Percentiles rank a stretch among this genome's conserved stretches.
Evolutionary conservation across 2,888 invertebrate genomes (phyloP).

Genomic region (Salpingus planirostris): DNA sequence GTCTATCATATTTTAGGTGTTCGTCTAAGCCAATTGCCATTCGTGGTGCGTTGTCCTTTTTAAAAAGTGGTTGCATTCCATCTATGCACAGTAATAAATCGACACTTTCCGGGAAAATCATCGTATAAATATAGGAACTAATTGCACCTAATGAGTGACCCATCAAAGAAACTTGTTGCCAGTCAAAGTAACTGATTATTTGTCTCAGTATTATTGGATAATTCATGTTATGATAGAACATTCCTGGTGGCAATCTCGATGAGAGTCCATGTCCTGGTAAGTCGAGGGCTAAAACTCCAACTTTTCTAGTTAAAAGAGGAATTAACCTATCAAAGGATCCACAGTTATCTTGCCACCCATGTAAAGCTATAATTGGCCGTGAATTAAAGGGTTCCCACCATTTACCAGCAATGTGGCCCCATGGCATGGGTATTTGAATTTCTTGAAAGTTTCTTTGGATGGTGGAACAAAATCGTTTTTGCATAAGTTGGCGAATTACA

Average conservation of each 20-base stretch:
- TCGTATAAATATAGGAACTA: conserved; percentile 50
- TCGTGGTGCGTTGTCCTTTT: conserved; percentile 16
- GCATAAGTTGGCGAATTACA: too few species aligned
- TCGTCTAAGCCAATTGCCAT: conserved; percentile 43
- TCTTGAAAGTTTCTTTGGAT: too few species aligned
- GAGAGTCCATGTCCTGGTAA: conserved; percentile 65
- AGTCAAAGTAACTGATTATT: conserved; percentile 54
- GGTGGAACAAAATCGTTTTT: too few species aligned
- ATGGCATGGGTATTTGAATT: too few species aligned
- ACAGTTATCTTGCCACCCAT: conserved; percentile 71
- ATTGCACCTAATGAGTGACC: conserved; percentile 63
- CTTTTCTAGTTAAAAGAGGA: conserved; percentile 46
- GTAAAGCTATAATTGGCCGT: too few species aligned
- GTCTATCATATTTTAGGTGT: conserved; percentile 39
- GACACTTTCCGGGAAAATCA: conserved; percentile 52
- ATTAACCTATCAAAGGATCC: conserved; percentile 67
- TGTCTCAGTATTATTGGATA: conserved; percentile 45
- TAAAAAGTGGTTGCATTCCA: conserved; percentile 36
- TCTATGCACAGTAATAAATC: conserved; percentile 52
- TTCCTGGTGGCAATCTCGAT: conserved; percentile 56
- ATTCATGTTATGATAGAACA: conserved; percentile 42
- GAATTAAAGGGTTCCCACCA: too few species aligned
- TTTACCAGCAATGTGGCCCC: too few species aligned
- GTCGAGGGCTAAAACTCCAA: conserved; percentile 53
- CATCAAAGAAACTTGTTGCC: conserved; percentile 59